These are phyloP conservation scores for Actinemys pallida DNA, from an alignment of 2,113 vertebrate species.

Conservation along the genomic window DNA sequence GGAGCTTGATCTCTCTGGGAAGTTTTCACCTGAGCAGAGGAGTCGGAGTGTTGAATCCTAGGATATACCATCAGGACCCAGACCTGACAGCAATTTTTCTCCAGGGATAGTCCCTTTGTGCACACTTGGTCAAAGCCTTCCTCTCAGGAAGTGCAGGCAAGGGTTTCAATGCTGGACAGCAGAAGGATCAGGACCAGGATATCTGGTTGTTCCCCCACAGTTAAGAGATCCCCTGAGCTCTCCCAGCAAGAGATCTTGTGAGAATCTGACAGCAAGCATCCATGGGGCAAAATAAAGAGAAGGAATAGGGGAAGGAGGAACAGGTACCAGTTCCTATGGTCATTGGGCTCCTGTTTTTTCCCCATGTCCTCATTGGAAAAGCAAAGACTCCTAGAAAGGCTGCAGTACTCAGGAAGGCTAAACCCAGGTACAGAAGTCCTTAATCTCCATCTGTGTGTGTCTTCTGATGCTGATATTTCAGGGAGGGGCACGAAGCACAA, in stretches of 20 bases:
- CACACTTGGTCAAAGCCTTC: background rate
- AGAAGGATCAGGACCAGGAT: background rate
- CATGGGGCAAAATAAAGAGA: background rate
- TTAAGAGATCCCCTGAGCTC: background rate
- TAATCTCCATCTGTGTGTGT: background rate
- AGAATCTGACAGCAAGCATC: background rate
- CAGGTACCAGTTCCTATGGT: background rate
- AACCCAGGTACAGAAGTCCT: background rate
- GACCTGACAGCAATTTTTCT: background rate
- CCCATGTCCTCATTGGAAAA: background rate
- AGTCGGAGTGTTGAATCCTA: background rate
- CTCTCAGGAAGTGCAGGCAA: background rate
- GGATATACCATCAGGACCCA: background rate
- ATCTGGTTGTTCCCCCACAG: background rate
- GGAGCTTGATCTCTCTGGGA: background rate
- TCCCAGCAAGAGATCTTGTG: background rate
- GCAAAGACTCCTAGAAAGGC: background rate
- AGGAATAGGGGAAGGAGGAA: background rate
- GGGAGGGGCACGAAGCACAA: background rate
- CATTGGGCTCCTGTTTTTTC: background rate
- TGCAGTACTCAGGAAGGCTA: background rate
- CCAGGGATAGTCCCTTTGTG: background rate
- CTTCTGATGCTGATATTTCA: background rate
- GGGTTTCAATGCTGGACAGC: background rate
- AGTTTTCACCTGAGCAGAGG: background rate